Evolutionary conservation across 2,888 invertebrate genomes (phyloP).

Genomic region (Elysia crispata): DNA sequence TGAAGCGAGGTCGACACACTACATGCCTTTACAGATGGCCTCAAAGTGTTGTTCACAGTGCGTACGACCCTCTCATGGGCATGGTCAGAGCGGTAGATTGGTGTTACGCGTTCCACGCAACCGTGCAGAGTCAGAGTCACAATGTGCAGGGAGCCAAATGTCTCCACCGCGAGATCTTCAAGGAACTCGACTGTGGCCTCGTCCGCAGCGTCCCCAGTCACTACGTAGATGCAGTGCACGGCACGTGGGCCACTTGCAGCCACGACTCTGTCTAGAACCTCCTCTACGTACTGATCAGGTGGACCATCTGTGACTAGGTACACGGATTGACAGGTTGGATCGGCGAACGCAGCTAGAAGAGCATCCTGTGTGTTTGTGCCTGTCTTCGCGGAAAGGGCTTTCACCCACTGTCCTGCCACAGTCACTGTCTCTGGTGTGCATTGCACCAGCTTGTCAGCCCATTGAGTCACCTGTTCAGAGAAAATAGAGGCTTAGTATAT

Average conservation of each 20-base stretch:
- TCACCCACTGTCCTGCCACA: slow-evolving; percentile 75
- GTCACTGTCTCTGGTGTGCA: slow-evolving; percentile 75
- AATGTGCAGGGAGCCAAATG: slow-evolving; percentile 75
- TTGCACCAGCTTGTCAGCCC: slow-evolving; percentile 76
- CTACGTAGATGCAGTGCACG: slow-evolving; percentile 74
- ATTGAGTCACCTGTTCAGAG: slow-evolving; percentile 69
- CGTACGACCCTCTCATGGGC: slow-evolving; percentile 66
- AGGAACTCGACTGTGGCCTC: slow-evolving; percentile 71
- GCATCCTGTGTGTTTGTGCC: slow-evolving; percentile 76
- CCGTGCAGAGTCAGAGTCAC: slow-evolving; percentile 71
- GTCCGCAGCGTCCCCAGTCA: slow-evolving; percentile 66
- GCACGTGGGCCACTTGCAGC: slow-evolving; percentile 66
- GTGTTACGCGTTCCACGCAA: slow-evolving; percentile 72
- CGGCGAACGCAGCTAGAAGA: slow-evolving; percentile 71
- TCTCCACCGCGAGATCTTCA: slow-evolving; percentile 74
- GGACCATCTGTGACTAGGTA: slow-evolving; percentile 76
- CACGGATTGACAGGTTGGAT: slow-evolving; percentile 72
- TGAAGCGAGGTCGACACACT: slow-evolving; percentile 67
- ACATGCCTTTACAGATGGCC: slow-evolving; percentile 64
- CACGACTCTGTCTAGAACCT: slow-evolving; percentile 72
- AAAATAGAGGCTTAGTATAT: no score
- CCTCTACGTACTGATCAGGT: slow-evolving; percentile 74
- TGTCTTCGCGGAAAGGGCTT: slow-evolving; percentile 71
- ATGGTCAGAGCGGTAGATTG: slow-evolving; percentile 71
- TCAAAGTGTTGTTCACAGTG: slow-evolving; percentile 68